Evolutionary conservation across 1,140 invertebrate species (phyloP).

Genomic region (Trichogramma pretiosum): DNA sequence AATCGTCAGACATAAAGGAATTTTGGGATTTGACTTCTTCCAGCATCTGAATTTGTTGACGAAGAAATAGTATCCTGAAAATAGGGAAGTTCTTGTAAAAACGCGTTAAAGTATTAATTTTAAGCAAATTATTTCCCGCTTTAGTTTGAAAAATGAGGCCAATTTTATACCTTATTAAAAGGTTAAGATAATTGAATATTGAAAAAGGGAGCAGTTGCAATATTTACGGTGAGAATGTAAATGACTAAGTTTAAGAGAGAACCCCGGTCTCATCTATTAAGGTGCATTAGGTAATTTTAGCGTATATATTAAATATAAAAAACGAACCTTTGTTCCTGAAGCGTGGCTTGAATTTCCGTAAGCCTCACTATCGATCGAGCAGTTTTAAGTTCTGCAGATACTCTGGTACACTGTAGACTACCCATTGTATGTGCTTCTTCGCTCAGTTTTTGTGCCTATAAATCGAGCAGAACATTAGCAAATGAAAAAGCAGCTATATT

Average conservation of each 20-base stretch:
- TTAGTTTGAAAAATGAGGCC: not conserved
- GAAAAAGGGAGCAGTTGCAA: too few relatives aligned
- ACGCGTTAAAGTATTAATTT: too few relatives aligned
- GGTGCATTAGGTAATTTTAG: too few relatives aligned
- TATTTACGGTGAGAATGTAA: too few relatives aligned
- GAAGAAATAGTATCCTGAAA: slow-evolving; percentile 78
- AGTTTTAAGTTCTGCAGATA: slow-evolving; percentile 90
- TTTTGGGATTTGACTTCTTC: slow-evolving; percentile 89
- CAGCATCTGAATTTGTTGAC: slow-evolving; percentile 79
- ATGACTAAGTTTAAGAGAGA: too few relatives aligned
- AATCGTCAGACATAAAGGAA: slow-evolving; percentile 78
- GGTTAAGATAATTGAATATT: slow-evolving; percentile 7
- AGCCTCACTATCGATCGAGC: slow-evolving; percentile 86
- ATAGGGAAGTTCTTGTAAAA: too few relatives aligned
- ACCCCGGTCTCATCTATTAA: too few relatives aligned
- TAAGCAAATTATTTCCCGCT: too few relatives aligned
- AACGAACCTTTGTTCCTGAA: slow-evolving; percentile 90
- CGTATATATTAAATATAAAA: not conserved
- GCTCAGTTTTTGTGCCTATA: slow-evolving; percentile 71
- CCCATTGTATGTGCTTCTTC: slow-evolving; percentile 78
- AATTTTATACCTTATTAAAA: too few relatives aligned
- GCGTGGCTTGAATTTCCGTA: slow-evolving; percentile 91
- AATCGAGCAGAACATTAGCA: slow-evolving; percentile 17
- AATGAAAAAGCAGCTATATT: too few relatives aligned
- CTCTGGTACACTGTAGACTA: slow-evolving; percentile 82